Base-by-base conservation (phyloP, 2,888 invertebrate species). In the Anodontia alba region DNA sequence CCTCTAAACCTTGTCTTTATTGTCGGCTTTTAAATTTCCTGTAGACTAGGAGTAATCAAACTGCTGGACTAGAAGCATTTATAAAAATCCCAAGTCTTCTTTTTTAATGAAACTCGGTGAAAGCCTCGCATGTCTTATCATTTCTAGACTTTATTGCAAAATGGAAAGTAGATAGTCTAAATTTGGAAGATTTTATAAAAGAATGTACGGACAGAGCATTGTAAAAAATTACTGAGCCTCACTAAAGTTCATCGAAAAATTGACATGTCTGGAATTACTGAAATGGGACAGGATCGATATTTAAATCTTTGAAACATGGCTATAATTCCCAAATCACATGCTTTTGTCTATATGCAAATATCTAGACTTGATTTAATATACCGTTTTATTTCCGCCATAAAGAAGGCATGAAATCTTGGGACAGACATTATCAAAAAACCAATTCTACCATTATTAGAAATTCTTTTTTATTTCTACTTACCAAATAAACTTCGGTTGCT, bases 331-430 rank as follows among this genome's bases (percentile, higher is more conserved):
- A 62, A 62, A 62, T 62, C 62, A 62, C 62, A 62, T 62, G 62
- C 62, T 62, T 62, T 62, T 62, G 62, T 62, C 62, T 62, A 62
- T 62, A 62, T 62, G 62, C 62, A 62, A 62, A 62, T 62, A 62
- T 62, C 62, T 62, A 62, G 62, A 62, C 62, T 62, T 31, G 33
- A 62, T 62, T 62, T 62, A 62, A 62, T 62, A 62, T 62, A 62
- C 23, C 62, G 62, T 33, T 62, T 62, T 62, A 62, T 62, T 62
- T 62, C 62, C 20, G 17, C 62, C 62, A 62, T 62, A 62, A 62
- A 62, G 62, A 62, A 62, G 33, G 62, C 62, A 62, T 62, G 33
- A 62, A 62, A 62, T 62, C 31, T 62, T 62, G 62, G 62, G 62
- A 62, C 62, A 62, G 62, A 62, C 62, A 33, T 62, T 62, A 62